phyloP scores from a whole-genome alignment of 2,113 vertebrate species.

The Tachysurus fulvidraco region DNA sequence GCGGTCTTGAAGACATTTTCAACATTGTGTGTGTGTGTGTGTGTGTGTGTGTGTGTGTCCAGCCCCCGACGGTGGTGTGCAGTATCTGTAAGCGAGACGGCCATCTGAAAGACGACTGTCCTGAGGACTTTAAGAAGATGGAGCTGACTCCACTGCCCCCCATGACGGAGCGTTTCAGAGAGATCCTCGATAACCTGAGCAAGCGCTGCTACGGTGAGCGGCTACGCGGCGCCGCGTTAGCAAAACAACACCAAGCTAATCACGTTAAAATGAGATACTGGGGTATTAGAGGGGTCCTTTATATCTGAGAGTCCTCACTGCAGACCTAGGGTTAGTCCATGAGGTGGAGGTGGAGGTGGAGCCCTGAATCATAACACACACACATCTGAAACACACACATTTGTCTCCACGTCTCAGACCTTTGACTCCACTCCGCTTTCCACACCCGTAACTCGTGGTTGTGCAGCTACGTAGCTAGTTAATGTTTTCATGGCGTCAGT shows the following conservation, averaged over 20 bases:
- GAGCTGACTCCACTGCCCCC: slow-evolving; percentile 91
- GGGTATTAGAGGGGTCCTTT: not conserved
- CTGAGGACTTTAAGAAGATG: slow-evolving; percentile 98
- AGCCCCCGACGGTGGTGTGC: slow-evolving; percentile 98
- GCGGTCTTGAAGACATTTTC: too few relatives aligned
- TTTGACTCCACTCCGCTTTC: not conserved
- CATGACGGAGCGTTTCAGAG: slow-evolving; percentile 87
- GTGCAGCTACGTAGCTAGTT: not conserved
- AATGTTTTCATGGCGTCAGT: not conserved
- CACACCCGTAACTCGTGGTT: not conserved
- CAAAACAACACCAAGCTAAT: not conserved
- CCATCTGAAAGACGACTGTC: slow-evolving; percentile 95
- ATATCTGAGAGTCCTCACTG: not conserved
- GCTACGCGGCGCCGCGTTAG: not conserved
- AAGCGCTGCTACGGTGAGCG: slow-evolving; percentile 87
- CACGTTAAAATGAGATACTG: not conserved
- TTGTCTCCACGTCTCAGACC: not conserved
- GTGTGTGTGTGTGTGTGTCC: slow-evolving; percentile 14
- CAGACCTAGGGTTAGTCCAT: not conserved
- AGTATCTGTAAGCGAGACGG: slow-evolving; percentile 98
- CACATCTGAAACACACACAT: not conserved
- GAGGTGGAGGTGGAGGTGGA: not conserved
- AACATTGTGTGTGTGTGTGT: not conserved
- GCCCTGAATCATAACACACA: not conserved
- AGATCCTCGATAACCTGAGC: slow-evolving; percentile 92